Evolutionary conservation across 2,113 vertebrate species (phyloP).

Genomic region (Thunnus maccoyii): DNA sequence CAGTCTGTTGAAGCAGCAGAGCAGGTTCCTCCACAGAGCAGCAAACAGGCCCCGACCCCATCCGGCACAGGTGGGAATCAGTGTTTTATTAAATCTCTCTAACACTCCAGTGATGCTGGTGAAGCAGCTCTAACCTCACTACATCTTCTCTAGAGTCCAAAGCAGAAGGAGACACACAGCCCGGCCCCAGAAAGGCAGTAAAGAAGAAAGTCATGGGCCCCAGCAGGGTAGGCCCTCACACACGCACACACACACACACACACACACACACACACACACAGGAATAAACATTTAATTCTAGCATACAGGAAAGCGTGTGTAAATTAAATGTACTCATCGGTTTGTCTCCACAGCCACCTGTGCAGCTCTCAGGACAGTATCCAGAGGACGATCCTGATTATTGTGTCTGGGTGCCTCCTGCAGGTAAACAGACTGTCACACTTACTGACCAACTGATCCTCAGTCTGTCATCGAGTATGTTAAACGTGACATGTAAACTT

Average conservation of each 20-base stretch:
- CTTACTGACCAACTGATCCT: not conserved
- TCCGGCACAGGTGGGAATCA: conserved; percentile 48
- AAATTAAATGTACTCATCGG: not conserved
- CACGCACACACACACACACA: not conserved
- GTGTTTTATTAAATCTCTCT: not conserved
- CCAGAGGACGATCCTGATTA: conserved; percentile 97
- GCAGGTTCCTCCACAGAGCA: conserved; percentile 1
- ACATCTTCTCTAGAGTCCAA: conserved; percentile 46
- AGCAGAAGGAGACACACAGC: conserved; percentile 46
- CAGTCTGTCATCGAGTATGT: not conserved
- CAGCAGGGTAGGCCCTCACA: conserved; percentile 83
- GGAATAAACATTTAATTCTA: not conserved
- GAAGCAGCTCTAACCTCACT: not conserved
- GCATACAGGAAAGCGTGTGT: not conserved
- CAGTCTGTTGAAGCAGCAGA: conserved; percentile 1
- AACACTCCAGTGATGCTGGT: not conserved
- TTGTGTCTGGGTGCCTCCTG: conserved; percentile 95
- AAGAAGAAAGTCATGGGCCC: conserved; percentile 84
- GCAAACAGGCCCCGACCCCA: conserved; percentile 10
- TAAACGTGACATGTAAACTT: not conserved
- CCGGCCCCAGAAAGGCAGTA: conserved; percentile 79
- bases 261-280: not conserved
- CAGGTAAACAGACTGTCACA: conserved; percentile 85
- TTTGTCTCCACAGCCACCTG: conserved; percentile 80
- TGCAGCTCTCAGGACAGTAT: conserved; percentile 87